Base-by-base conservation (phyloP, 2,888 invertebrate species). In the Scelioninae gen. 1 region DNA sequence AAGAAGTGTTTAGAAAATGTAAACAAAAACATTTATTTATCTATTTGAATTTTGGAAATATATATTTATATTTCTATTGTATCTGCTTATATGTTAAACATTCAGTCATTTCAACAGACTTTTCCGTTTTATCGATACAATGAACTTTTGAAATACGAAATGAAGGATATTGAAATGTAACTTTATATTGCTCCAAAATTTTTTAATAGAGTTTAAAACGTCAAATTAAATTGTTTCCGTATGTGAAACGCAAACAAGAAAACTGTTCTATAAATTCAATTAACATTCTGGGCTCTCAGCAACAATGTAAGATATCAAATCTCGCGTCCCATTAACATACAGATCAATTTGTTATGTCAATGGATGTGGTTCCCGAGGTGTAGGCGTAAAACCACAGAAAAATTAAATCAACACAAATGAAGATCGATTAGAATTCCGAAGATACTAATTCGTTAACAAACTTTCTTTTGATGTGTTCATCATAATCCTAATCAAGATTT, bases 291-390 rank as follows among this genome's bases (percentile, higher is more conserved):
- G 38, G 15, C 47, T 63, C 23, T 56, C 53, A 62, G n/a, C 47
- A 56, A 43, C n/a, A 62, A 53, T 53, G 62, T 71, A 53, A 62
- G 53, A 62, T 72, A 53, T 43, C 31, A 71, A 62, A 62, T 72
- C 62, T 62, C 60, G 31, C 29, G n/a, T 15, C 40, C 60, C 55
- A 45, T 74, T 55, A 60, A 55, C 49, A 63, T 72, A 29, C 45
- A 55, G 40, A 63, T 63, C 51, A 62, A 72, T 72, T 72, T 72
- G 38, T 72, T 62, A 16, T 15, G 40, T 58, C 69, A 60, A 71
- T 71, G 38, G 23, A 49, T 38, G 9, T n/a, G 16, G 23, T 38
- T 58, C 38, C 16, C 7, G 11, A 16, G 38, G 34, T n/a, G 58
- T 63, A 55, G 72, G 63, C 53, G 72, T 63, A 53, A 74, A 62